phyloP scores from a whole-genome alignment of 2,797 vertebrate species.

The Gambusia yucatana region DNA sequence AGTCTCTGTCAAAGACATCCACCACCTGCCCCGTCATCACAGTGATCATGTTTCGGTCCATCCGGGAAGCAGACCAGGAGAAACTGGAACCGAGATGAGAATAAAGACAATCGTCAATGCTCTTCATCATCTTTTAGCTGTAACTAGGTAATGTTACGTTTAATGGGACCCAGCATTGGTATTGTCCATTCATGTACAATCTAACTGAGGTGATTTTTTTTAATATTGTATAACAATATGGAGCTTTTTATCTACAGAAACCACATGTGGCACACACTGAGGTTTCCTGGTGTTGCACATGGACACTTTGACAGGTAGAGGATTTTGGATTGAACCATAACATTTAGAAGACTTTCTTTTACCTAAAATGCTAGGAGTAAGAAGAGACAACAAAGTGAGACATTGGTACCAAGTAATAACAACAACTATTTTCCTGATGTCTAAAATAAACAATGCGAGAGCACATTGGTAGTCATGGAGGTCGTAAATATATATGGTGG shows the following conservation, averaged over 20 bases:
- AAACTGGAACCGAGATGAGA: slow-evolving; percentile 78
- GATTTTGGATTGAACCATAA: background rate
- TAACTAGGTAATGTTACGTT: background rate
- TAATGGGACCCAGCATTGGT: background rate
- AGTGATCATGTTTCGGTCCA: slow-evolving; percentile 92
- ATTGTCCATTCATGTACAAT: background rate
- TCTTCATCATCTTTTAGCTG: background rate
- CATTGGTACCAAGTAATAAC: background rate
- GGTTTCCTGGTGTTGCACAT: background rate
- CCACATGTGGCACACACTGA: background rate
- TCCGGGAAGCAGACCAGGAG: slow-evolving; percentile 89
- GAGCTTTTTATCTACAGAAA: background rate
- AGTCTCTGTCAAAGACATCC: slow-evolving; percentile 91
- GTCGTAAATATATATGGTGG: background rate
- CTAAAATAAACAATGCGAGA: background rate
- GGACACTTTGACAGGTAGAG: background rate
- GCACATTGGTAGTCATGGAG: background rate
- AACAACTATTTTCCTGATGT: background rate
- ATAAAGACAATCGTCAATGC: background rate
- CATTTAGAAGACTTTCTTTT: background rate
- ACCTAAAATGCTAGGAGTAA: background rate
- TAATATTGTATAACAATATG: background rate
- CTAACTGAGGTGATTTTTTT: background rate
- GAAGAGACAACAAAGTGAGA: background rate
- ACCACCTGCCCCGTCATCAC: slow-evolving; percentile 91